phyloP scores from a whole-genome alignment of 2,888 invertebrate species.

The Noctua pronuba region DNA sequence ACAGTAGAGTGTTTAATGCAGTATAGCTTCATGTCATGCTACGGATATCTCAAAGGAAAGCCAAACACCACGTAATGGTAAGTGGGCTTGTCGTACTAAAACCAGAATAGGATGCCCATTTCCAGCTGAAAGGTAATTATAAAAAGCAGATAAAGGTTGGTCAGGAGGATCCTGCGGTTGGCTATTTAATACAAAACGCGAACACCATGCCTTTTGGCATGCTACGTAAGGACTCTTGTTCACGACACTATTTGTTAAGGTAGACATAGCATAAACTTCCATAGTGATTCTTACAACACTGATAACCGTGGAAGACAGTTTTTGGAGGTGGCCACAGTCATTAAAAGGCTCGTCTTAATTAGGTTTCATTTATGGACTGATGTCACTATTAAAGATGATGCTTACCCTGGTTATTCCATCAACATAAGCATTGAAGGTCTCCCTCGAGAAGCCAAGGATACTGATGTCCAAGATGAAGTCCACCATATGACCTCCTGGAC shows the following conservation, averaged over 20 bases:
- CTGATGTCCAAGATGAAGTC: constrained; percentile 96
- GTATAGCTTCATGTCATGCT: background rate
- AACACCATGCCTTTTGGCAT: background rate
- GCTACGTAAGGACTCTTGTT: background rate
- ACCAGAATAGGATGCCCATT: background rate
- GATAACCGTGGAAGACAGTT: background rate
- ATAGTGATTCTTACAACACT: background rate
- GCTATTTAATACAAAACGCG: background rate
- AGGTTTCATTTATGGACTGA: background rate
- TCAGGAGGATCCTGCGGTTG: background rate
- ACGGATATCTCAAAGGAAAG: background rate
- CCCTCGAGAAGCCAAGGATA: constrained; percentile 93
- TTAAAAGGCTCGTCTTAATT: background rate
- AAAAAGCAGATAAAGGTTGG: background rate
- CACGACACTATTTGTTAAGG: background rate
- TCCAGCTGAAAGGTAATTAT: background rate
- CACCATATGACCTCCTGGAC: constrained; percentile 96
- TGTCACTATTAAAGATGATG: background rate
- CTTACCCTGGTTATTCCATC: constrained; percentile 85
- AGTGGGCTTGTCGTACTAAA: background rate
- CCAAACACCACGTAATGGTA: background rate
- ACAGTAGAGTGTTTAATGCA: background rate
- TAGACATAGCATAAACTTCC: background rate
- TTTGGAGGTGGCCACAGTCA: background rate
- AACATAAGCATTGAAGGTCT: constrained; percentile 85